Evolutionary conservation across 2,888 invertebrate genomes (phyloP), one percentile per base, ranked within the genome.

Genomic region (Drosophila sordidapex): DNA sequence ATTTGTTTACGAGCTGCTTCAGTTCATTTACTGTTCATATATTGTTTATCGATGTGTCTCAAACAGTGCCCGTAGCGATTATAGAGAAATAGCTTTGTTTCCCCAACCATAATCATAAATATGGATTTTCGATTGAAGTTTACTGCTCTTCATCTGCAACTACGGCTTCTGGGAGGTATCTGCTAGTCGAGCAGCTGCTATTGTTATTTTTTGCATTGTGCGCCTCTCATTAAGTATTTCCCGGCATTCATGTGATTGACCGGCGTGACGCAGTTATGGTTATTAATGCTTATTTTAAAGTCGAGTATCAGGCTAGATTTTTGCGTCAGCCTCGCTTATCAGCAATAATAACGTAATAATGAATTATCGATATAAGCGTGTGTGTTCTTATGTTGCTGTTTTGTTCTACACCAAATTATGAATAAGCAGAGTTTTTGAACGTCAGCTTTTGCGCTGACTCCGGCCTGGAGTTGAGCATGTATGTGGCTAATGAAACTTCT

Each of bases 401-500:
- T 13, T 13, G 46, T 7, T 46, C 7, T 7, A 13, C 46, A 7
- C 13, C 7, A 21, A 1, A 33, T 7, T 21, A 46, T 46, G 21
- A 21, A 43, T 13, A 21, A 3, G 43, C 21, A 0, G 21, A 21
- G 43, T 43, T 43, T 13, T 43, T 1, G 0, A 6, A 3, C 21
- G 13, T 11, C 43, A 57, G 36, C 6, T 46, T 52, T 36, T 48
- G 48, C 13, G 13, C 40, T 49, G 43, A 52, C 62, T 68, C 54
- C 62, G 65, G 60, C 57, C 60, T 53, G 62, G 25, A 10, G 21
- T 70, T 52, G 49, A 51, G 66, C 53, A 70, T 70, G 52, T 64
- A 66, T 70, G 52, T 64, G 38, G 66, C 66, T 43, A 67, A 67
- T 35, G 52, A 33, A 38, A 56, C 67, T 72, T 61, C 63, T 76